Conservation (phyloP, 2,113 vertebrate species). For the Gallinago jamesoni region DNA sequence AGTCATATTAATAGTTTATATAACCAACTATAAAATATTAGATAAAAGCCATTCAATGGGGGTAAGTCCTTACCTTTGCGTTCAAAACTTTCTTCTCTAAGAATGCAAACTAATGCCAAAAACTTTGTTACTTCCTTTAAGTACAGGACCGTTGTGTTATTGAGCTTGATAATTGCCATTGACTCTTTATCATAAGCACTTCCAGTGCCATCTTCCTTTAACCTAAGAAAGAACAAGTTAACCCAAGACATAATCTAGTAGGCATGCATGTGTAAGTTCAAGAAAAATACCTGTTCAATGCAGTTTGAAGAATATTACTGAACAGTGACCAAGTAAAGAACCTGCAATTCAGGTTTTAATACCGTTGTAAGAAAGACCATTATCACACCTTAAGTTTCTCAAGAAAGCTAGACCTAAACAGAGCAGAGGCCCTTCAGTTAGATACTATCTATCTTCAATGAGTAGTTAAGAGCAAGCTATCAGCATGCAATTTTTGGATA, state of each 20-base stretch:
- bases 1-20: background rate
- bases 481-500: background rate
- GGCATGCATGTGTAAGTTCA: background rate
- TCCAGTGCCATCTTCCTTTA: conserved; percentile 96
- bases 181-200: conserved; percentile 99
- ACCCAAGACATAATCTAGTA: background rate
- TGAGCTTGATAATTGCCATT: conserved; percentile 99
- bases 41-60: background rate
- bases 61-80: conserved; percentile 88
- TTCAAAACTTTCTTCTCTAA: conserved; percentile 98
- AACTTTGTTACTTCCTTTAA: conserved; percentile 99
- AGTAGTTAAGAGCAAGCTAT: background rate
- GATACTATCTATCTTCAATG: background rate
- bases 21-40: background rate
- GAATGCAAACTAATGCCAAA: conserved; percentile 97
- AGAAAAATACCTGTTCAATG: background rate
- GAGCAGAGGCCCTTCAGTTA: background rate
- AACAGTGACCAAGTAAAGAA: background rate
- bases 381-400: background rate
- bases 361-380: background rate
- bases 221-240: conserved; percentile 71
- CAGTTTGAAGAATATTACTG: background rate
- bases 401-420: background rate
- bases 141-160: conserved; percentile 99
- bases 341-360: background rate